Base-by-base conservation (phyloP, 2,113 vertebrate species). In the Amblyopsis rosae region DNA sequence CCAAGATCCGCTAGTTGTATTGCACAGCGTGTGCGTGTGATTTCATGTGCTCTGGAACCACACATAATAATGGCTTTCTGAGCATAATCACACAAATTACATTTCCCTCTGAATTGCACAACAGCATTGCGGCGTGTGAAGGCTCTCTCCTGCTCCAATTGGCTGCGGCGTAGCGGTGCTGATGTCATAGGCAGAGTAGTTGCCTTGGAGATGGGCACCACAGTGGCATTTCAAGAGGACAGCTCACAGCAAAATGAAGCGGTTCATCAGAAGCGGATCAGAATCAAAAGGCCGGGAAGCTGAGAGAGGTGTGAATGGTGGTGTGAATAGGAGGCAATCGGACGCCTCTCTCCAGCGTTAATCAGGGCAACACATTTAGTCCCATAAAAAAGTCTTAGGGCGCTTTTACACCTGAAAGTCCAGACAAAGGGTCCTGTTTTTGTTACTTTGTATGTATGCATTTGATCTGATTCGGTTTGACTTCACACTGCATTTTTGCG, bases 171-270 rank as follows among this genome's bases (percentile, higher is more conserved):
- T 50, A 68, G 65, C 72, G 69, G 67, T 77, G 63, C 81, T 87
- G 87, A 90, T 88, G 91, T 91, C 91, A 91, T 84, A 82, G 80
- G 82, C 73, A 86, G 88, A 87, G 72, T 58, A 63, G 92, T 91
- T 93, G 81, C 89, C 81, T 85, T 89, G 85, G 92, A 77, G 83
- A 93, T 62, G 75, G 72, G 86, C 70, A 59, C 85, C 84, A 82
- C 81, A 46, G 85, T 88, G 87, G 86, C 81, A 87, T 89, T 89
- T 89, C 33, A 62, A 86, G 83, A 86, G 83, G 81, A 80, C 12
- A 51, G 77, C 70, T 88, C 72, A 62, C 60, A 65, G 81, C 67
- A 79, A 73, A 75, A 65, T 56, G 72, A 63, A 69, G 73, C 73
- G n/a, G 59, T 76, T 77, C 67, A 72, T 67, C 74, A 4, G 62